Evolutionary conservation across 30 jellyfish, hydroid and myxozoan genomes (phyloP), one percentile per base, ranked within the genome.

Genomic region (Catostylus mosaicus): DNA sequence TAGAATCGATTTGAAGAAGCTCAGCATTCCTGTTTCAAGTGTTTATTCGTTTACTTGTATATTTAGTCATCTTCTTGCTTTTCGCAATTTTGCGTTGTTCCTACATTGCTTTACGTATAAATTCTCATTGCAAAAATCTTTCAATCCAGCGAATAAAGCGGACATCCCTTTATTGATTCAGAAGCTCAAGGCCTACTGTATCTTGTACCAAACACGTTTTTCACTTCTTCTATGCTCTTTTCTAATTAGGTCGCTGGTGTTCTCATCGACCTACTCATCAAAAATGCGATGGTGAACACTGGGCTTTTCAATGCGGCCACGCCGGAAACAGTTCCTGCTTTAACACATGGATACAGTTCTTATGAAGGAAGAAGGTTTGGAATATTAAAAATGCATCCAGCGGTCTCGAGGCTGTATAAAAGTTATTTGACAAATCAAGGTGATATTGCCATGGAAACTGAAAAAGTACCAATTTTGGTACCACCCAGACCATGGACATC

Each of bases 401-500:
- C 89, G 0, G 78, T 93, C 23, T 84, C 93, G n/a, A 61, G 94
- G 56, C 37, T 93, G 0, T 93, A 75, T 67, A 88, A 81, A 40
- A 80, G 94, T 34, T 82, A 93, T 60, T 47, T 93, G 30, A 48
- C 93, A 5, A 84, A 86, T 32, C 91, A 69, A 59, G 98, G 98
- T 16, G 90, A 87, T 24, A 81, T 93, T 37, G 85, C 96, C 73
- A 79, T 93, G 88, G 97, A 87, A 68, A 70, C 89, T 1, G 85
- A 85, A 46, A 93, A 93, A 56, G 76, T 93, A 19, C 98, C 98
- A 5, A 93, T 93, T 90, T 45, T 87, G 43, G 84, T 93, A 22
- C 98, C 98, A 19, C 98, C 98, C 18, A 79, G 96, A 40, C 98
- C 98, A 11, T 93, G 98, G 98, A 72, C 96, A 7, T 80, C 97